phyloP scores from a whole-genome alignment of 2,797 vertebrate genomes.

The Tenualosa thibaudeaui region DNA sequence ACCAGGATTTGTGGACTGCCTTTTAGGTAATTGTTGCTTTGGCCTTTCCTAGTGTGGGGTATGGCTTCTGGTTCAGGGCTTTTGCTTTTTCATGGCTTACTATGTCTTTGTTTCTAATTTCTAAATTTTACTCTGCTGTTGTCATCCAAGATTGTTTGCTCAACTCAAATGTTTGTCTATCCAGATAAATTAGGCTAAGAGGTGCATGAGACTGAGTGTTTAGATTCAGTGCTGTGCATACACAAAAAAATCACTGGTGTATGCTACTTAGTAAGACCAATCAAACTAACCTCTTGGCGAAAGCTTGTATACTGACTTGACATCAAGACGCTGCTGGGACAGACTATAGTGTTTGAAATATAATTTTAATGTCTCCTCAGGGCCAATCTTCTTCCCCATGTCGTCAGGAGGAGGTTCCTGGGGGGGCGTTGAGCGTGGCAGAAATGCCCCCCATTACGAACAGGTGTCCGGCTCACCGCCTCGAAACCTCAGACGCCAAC shows the following conservation, averaged over 20 bases:
- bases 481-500: conserved; percentile 61
- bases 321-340: not conserved
- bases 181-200: not conserved
- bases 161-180: not conserved
- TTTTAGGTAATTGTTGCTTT: not conserved
- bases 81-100: not conserved
- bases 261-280: not conserved
- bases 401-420: conserved; percentile 67
- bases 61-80: not conserved
- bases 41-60: not conserved
- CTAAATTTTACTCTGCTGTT: not conserved
- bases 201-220: not conserved
- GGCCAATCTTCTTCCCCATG: conserved; percentile 72
- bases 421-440: conserved; percentile 67
- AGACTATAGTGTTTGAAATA: not conserved
- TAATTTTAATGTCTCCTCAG: conserved; percentile 53
- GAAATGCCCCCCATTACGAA: conserved; percentile 70
- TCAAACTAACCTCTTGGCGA: not conserved
- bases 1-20: not conserved
- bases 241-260: not conserved
- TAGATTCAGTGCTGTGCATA: not conserved
- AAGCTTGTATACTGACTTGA: too few species aligned
- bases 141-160: not conserved
- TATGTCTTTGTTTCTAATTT: not conserved
- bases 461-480: conserved; percentile 68